Conservation (phyloP, 2,113 vertebrate genomes). For the Glaucomys volans region DNA sequence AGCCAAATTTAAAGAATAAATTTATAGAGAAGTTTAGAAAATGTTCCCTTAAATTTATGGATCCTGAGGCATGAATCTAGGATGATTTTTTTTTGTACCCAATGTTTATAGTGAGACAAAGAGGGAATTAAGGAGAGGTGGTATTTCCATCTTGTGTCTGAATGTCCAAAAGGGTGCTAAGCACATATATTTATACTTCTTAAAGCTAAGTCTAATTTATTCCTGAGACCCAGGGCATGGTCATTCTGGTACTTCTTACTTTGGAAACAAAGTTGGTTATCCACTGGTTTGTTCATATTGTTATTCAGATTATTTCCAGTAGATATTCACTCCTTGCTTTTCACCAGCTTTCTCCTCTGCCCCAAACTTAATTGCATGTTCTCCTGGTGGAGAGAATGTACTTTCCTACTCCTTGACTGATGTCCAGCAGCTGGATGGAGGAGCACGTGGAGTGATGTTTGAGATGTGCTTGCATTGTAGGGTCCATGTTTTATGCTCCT, state of each 20-base stretch:
- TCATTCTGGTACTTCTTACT: neutral
- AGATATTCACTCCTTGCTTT: neutral
- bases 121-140: neutral
- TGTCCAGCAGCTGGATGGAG: neutral
- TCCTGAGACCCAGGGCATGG: neutral
- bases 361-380: neutral
- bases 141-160: neutral
- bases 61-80: neutral
- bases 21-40: neutral
- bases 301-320: neutral
- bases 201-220: neutral
- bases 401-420: neutral
- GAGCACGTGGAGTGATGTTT: neutral
- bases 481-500: neutral
- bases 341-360: neutral
- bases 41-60: neutral
- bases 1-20: neutral
- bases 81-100: neutral
- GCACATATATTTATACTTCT: neutral
- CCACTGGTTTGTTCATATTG: neutral
- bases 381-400: neutral
- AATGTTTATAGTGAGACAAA: neutral
- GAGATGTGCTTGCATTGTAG: neutral
- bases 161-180: neutral
- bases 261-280: neutral